Percentiles rank a stretch among this genome's conserved stretches.
phyloP scores from a whole-genome alignment of 2,888 invertebrate species.

The Drosophila koepferae region DNA sequence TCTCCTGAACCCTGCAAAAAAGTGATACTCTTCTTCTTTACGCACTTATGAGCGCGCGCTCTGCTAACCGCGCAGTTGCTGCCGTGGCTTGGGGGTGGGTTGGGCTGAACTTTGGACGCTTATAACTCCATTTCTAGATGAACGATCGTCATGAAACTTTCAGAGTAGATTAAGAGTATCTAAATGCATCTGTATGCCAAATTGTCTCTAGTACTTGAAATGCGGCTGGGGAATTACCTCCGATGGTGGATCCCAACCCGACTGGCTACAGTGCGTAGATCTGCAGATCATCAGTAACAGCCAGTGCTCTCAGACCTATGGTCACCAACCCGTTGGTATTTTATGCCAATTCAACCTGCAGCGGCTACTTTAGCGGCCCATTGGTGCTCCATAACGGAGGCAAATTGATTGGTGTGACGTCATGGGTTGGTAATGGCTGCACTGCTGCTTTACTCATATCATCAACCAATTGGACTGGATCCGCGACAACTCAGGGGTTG shows the following conservation, averaged over 20 bases:
- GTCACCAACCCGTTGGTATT: neutral
- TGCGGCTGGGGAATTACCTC: conserved; percentile 74
- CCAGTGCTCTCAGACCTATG: conserved; percentile 45
- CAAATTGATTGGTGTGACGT: conserved; percentile 49
- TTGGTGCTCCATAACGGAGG: conserved; percentile 49
- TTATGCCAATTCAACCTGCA: conserved; percentile 13
- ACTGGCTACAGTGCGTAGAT: conserved; percentile 57
- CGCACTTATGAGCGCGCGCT: too few relatives aligned
- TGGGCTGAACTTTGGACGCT: too few relatives aligned
- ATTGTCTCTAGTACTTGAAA: too few relatives aligned
- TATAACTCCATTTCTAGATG: too few relatives aligned
- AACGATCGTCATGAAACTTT: too few relatives aligned
- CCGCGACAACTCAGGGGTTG: conserved; percentile 57
- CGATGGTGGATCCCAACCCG: conserved; percentile 78
- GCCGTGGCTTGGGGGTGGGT: too few relatives aligned
- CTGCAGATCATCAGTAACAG: conserved; percentile 64
- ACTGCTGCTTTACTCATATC: conserved; percentile 55
- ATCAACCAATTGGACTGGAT: conserved; percentile 67
- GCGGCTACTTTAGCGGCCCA: conserved; percentile 54
- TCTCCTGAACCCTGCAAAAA: too few relatives aligned
- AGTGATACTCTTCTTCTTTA: too few relatives aligned
- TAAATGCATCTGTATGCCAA: too few relatives aligned
- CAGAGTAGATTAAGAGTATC: too few relatives aligned
- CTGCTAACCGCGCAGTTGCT: too few relatives aligned
- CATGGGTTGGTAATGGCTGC: conserved; percentile 37